Percentiles rank a stretch among this genome's conserved stretches.
Conservation (phyloP, 2,113 vertebrate genomes). For the Pangasianodon hypophthalmus region DNA sequence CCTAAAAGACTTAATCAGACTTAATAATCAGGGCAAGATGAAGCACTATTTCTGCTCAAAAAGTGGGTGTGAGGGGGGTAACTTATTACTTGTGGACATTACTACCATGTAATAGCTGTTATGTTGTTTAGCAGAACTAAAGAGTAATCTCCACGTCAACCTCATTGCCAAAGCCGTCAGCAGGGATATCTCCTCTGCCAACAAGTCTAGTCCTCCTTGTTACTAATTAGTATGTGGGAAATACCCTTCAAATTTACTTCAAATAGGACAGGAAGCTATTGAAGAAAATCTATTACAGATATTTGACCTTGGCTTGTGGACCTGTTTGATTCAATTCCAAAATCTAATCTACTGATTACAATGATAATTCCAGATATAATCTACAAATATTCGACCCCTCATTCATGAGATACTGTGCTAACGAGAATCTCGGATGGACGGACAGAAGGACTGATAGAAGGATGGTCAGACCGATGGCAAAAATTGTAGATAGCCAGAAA, state of each 20-base stretch:
- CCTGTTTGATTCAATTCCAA: not conserved
- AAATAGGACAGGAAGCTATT: no score
- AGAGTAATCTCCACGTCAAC: no score
- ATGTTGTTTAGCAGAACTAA: not conserved
- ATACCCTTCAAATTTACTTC: no score
- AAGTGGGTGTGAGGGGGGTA: conserved; percentile 17
- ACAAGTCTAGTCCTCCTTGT: not conserved
- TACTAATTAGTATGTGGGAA: no score
- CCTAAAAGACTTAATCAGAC: not conserved
- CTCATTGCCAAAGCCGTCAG: not conserved
- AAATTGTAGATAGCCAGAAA: not conserved
- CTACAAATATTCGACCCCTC: not conserved
- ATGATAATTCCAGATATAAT: not conserved
- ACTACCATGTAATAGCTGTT: not conserved
- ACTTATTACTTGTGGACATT: conserved; percentile 48
- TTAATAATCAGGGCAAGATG: not conserved
- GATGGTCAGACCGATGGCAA: not conserved
- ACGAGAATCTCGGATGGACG: not conserved
- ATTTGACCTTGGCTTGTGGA: not conserved
- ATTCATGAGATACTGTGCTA: not conserved
- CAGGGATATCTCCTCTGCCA: not conserved
- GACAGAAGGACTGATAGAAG: no score
- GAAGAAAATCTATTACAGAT: no score
- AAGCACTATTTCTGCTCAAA: conserved; percentile 29
- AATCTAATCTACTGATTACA: not conserved